Percentiles rank a stretch among this genome's conserved stretches.
Conservation (phyloP, 1,140 invertebrate species). For the Trachymyrmex septentrionalis region DNA sequence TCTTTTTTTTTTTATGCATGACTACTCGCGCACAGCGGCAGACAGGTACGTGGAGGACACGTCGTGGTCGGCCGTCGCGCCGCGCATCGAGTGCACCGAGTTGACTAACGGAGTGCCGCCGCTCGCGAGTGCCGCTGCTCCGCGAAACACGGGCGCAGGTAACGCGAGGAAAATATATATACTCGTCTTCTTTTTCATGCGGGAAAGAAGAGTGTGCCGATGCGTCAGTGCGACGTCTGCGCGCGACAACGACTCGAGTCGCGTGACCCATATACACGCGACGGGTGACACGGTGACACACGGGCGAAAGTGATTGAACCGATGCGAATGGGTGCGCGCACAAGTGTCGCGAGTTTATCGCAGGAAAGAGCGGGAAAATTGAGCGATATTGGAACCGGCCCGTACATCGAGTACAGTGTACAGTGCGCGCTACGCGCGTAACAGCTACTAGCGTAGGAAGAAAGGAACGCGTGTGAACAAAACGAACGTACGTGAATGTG, state of each 20-base stretch:
- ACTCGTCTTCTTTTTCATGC: too few species aligned
- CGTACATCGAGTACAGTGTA: not conserved
- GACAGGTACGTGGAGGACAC: conserved; percentile 29
- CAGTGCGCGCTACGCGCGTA: not conserved
- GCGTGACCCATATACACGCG: conserved; percentile 50
- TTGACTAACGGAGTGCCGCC: conserved; percentile 19
- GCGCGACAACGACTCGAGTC: not conserved
- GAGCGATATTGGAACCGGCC: not conserved
- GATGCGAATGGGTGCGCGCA: conserved; percentile 10
- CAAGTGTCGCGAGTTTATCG: not conserved
- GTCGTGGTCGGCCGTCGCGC: conserved; percentile 29
- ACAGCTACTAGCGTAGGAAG: too few species aligned
- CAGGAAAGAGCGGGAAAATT: conserved; percentile 66
- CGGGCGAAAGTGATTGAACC: conserved; percentile 42
- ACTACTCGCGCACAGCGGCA: conserved; percentile 22
- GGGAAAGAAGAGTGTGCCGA: not conserved
- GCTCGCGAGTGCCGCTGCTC: not conserved
- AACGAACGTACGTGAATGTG: conserved; percentile 17
- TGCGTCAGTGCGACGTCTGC: not conserved
- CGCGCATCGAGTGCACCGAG: not conserved
- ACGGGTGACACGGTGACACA: conserved; percentile 71
- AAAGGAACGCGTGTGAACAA: not conserved
- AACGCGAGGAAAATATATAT: too few species aligned
- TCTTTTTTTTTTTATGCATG: conserved; percentile 45
- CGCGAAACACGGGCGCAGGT: not conserved